Evolutionary conservation across 2,888 invertebrate species (phyloP).

Genomic region (Coelopa pilipes): DNA sequence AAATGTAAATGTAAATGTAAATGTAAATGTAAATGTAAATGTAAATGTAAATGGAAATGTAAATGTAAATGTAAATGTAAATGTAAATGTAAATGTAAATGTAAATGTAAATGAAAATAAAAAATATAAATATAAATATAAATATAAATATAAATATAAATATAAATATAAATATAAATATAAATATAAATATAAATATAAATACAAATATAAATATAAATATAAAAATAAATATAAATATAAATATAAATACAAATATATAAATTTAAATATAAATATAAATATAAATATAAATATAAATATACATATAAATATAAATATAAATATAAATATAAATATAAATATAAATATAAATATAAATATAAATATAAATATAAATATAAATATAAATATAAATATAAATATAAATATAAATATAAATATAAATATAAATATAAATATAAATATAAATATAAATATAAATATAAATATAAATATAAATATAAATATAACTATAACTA

Average conservation of each 20-base stretch:
- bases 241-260: neutral
- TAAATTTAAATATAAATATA: neutral
- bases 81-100: neutral
- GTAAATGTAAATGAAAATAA: too few species aligned
- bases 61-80: neutral
- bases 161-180: neutral
- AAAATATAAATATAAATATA: neutral
- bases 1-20: neutral
- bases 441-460: conserved; percentile 22
- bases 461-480: conserved; percentile 21
- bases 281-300: neutral
- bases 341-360: conserved; percentile 3
- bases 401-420: conserved; percentile 16
- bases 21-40: neutral
- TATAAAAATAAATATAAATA: neutral
- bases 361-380: conserved; percentile 12
- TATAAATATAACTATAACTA: conserved; percentile 12
- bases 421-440: conserved; percentile 17
- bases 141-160: neutral
- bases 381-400: conserved; percentile 12
- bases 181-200: neutral
- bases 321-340: neutral
- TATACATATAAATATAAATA: neutral
- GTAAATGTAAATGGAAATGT: too few species aligned
- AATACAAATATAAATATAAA: too few species aligned